Evolutionary conservation across 1,140 invertebrate genomes (phyloP), one percentile per base, ranked within the genome.

Genomic region (Pogonognathellus flavescens): DNA sequence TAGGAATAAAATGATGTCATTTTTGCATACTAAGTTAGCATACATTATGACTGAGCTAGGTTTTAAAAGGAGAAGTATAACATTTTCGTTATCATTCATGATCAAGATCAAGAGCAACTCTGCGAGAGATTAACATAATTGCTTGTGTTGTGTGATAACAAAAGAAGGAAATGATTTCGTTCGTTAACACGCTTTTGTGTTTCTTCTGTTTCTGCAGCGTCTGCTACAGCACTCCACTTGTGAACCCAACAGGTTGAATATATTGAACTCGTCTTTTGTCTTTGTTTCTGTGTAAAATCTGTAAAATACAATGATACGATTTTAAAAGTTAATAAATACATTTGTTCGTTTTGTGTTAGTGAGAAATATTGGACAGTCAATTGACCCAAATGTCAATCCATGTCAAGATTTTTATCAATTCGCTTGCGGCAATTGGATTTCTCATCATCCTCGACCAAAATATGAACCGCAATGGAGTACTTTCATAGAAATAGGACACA

Each of bases 361-460:
- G 41, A 72, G 41, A 9, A 72, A 72, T 49, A 49, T 72, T 31
- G 66, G 10, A 11, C 22, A 72, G 13, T 72, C 66, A n/a, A 18
- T 72, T 9, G 25, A 72, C 25, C 25, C 11, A 3, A 49, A 41
- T 16, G 86, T 86, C 22, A 85, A 90, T 72, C 90, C 90, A 16
- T 90, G 90, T 86, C 84, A 89, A 14, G 89, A 91, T 84, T 91
- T 91, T 85, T 91, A 89, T 85, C 85, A 90, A 80, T 91, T 89
- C 84, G 89, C 90, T 11, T 91, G 90, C 88, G 90, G 90, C 25
- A 87, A 88, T 50, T 91, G 90, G 90, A 85, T 88, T 16, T 70
- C 86, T 20, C 80, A 87, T 13, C 88, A 89, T 82, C 88, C 88
- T n/a, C 87, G 89, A 22, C 89, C 85, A 25, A 16, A 25, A 13